Evolutionary conservation across 2,113 vertebrate species (phyloP).

Genomic region (Chamaetylas fuelleborni): DNA sequence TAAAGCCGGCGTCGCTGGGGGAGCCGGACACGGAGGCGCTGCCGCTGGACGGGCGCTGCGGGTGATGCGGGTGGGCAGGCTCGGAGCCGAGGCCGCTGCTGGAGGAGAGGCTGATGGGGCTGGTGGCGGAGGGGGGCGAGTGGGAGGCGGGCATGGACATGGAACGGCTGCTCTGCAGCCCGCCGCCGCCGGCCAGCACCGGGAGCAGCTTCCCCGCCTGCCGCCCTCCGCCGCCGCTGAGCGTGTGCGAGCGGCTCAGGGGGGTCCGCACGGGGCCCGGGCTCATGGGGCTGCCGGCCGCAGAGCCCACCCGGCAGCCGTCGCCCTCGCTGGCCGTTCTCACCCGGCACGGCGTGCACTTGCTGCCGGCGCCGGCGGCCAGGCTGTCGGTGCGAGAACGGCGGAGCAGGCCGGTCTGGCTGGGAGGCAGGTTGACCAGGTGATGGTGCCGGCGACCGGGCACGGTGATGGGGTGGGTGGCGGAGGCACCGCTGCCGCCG

Average conservation of each 20-base stretch:
- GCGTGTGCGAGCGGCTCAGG: slow-evolving; percentile 87
- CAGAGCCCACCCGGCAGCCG: slow-evolving; percentile 79
- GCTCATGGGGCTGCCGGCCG: slow-evolving; percentile 86
- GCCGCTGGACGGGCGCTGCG: slow-evolving; percentile 86
- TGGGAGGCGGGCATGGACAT: slow-evolving; percentile 90
- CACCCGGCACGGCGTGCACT: slow-evolving; percentile 78
- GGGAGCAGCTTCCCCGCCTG: slow-evolving; percentile 44
- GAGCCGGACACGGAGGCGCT: slow-evolving; percentile 91
- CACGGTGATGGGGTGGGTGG: slow-evolving; percentile 83
- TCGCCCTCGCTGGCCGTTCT: slow-evolving; percentile 86
- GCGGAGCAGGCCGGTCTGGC: slow-evolving; percentile 89
- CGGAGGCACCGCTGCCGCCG: slow-evolving; percentile 53
- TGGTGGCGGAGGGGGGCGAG: slow-evolving; percentile 82
- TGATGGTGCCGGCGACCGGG: slow-evolving; percentile 85
- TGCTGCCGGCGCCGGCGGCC: slow-evolving; percentile 67
- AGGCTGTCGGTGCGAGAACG: slow-evolving; percentile 83
- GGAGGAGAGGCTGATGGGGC: slow-evolving; percentile 81
- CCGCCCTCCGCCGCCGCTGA: slow-evolving; percentile 59
- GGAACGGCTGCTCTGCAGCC: slow-evolving; percentile 88
- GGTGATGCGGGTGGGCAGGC: slow-evolving; percentile 75
- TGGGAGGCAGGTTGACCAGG: slow-evolving; percentile 83
- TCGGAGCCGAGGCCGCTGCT: slow-evolving; percentile 81
- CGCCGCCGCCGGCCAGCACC: slow-evolving; percentile 63
- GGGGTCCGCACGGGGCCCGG: slow-evolving; percentile 82
- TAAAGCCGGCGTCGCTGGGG: slow-evolving; percentile 90